phyloP scores from a whole-genome alignment of 2,888 invertebrate genomes.

The Temnothorax unifasciatus region DNA sequence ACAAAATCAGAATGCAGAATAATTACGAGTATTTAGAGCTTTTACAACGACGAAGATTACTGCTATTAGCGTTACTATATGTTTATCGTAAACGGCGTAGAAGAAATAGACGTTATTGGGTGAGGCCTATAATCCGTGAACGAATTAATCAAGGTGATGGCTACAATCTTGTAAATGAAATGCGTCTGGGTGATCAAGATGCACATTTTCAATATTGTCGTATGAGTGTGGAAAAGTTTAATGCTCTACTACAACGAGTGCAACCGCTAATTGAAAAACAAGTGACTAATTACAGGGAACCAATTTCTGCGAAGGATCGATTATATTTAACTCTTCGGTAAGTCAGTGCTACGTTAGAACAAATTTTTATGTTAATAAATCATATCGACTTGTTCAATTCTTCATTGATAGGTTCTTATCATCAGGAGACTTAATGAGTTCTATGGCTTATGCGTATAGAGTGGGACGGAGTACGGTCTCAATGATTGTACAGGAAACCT shows the following conservation, averaged over 20 bases:
- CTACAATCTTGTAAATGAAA: neutral
- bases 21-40: no score
- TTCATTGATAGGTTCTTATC: neutral
- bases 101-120: neutral
- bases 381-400: neutral
- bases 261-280: neutral
- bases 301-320: neutral
- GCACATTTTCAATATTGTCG: neutral
- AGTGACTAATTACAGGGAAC: neutral
- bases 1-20: no score
- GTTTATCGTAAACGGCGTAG: neutral
- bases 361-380: no score
- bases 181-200: neutral
- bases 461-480: neutral
- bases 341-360: neutral
- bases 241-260: neutral
- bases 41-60: neutral
- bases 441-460: neutral
- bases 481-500: neutral
- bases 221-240: neutral
- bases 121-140: neutral
- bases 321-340: slow-evolving; percentile 8
- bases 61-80: neutral
- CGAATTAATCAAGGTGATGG: neutral
- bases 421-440: neutral